Conservation (phyloP, 2,797 vertebrate species). For the Rhinophrynus dorsalis region DNA sequence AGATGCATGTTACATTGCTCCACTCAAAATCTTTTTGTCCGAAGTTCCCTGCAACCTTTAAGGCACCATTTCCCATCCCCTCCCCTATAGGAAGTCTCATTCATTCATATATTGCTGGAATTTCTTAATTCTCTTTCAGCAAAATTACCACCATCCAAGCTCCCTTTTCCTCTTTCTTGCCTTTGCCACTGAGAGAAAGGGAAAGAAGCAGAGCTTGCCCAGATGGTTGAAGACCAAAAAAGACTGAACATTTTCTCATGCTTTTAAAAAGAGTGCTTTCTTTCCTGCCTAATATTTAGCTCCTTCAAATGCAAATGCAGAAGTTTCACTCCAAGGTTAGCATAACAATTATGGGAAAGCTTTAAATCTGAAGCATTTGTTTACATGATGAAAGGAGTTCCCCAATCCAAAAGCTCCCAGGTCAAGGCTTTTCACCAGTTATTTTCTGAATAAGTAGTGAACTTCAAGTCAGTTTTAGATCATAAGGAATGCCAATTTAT, state of each 20-base stretch:
- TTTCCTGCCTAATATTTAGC: conserved; percentile 98
- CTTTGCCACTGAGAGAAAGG: conserved; percentile 70
- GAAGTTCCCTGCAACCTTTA: conserved; percentile 38
- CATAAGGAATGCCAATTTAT: conserved; percentile 80
- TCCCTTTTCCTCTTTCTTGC: conserved; percentile 60
- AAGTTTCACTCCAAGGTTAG: conserved; percentile 95
- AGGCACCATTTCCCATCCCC: conserved; percentile 54
- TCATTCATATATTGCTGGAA: conserved; percentile 65
- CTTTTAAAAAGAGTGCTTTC: conserved; percentile 91
- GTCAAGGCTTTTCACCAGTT: conserved; percentile 76
- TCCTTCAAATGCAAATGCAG: conserved; percentile 99
- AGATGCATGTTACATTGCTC: conserved; percentile 53
- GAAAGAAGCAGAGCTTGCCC: conserved; percentile 77
- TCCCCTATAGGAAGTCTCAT: conserved; percentile 63
- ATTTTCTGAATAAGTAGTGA: conserved; percentile 76
- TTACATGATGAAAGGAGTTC: conserved; percentile 91
- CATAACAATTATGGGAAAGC: conserved; percentile 98
- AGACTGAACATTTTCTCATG: conserved; percentile 90
- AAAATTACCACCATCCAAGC: conserved; percentile 59
- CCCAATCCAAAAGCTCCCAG: conserved; percentile 75
- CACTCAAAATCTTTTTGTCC: conserved; percentile 52
- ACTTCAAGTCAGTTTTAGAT: conserved; percentile 80
- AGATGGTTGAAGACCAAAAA: conserved; percentile 89
- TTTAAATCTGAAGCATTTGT: conserved; percentile 97
- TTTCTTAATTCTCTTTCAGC: conserved; percentile 67